Evolutionary conservation across 1,140 invertebrate species (phyloP), one percentile per base, ranked within the genome.

Genomic region (Cydia strobilella): DNA sequence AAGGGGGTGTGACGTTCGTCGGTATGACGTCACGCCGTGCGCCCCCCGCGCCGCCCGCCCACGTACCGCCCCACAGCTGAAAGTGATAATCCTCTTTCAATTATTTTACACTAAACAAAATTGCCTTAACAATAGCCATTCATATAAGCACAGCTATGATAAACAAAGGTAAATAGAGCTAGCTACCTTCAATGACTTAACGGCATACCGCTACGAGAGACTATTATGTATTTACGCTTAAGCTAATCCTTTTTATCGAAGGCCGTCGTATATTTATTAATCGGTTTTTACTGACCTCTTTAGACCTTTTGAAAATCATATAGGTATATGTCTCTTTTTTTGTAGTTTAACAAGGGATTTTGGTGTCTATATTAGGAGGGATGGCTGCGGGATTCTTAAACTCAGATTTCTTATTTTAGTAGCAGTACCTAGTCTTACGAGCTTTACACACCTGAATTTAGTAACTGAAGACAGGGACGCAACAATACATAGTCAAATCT

Each of bases 1-100:
- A 76, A 79, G 74, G 76, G 71, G 79, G 10, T 51, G 76, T 82
- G 82, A 82, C 85, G 85, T 85, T 77, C 84, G 74, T 20, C 25
- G 27, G 48, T 6, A 18, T 83, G 79, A 85, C 84, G 84, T 85
- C 85, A 84, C 79, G 25, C 4, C 51, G 42, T 74, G 76, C 79
- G 76, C 77, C 76, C 78, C 76, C 81, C 80, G 39, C 69, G 75
- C 82, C 75, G 75, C 79, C 77, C 79, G 79, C 77, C 76, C 78
- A 42, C 63, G 42, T 71, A 42, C 59, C 66, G 25, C 74, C 35
- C 31, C 54, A 78, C 82, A 85, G 84, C 84, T 85, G 84, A n/a
- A n/a, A n/a, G n/a, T n/a, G n/a, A 85, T 79, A 81, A 79, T 76
- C 13, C 75, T 48, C 27, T 73, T 25, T 9, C 27, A 59, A 74